Evolutionary conservation across 2,888 invertebrate species (phyloP), one percentile per base, ranked within the genome.

Genomic region (Venusia cambrica): DNA sequence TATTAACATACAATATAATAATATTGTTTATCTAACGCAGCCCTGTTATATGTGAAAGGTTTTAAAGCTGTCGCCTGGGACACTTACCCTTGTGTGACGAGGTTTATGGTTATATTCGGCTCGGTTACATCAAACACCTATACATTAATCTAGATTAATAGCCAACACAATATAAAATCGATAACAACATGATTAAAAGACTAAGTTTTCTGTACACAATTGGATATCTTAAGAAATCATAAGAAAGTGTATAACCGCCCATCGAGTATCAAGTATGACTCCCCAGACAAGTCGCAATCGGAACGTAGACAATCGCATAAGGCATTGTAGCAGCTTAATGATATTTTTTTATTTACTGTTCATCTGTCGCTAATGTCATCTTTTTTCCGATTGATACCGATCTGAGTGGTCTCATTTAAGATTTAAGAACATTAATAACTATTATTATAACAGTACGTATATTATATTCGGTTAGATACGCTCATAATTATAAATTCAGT

Each of bases 401-500:
- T 36, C 8, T 19, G 16, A 21, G 3, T 10, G 5, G 4, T 0
- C 5, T 15, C 2, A 5, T 29, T 18, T 14, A 51, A 18, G 8
- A 53, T 49, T 54, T 41, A 48, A 60, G 63, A 62, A 62, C 62
- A 61, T 58, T 54, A 54, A 44, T 50, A 42, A 48, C 51, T 48
- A 61, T n/a, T 38, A 41, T 48, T 58, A 67, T 66, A 64, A 65
- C 57, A 62, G 57, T 62, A 49, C 40, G 38, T 54, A 51, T 44
- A 41, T 33, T 45, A 41, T 45, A 39, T 39, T 51, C 57, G 59
- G 65, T 61, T 67, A 66, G 60, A 67, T 62, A 68, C 67, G 64
- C 66, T 66, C 75, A 70, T 67, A 65, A 66, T 76, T 74, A 74
- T 79, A 88, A 81, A 90, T 89, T 90, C 90, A 90, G 90, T 90